Evolutionary conservation across 2,888 invertebrate genomes (phyloP), one percentile per base, ranked within the genome.

Genomic region (Metallyticus violacea): DNA sequence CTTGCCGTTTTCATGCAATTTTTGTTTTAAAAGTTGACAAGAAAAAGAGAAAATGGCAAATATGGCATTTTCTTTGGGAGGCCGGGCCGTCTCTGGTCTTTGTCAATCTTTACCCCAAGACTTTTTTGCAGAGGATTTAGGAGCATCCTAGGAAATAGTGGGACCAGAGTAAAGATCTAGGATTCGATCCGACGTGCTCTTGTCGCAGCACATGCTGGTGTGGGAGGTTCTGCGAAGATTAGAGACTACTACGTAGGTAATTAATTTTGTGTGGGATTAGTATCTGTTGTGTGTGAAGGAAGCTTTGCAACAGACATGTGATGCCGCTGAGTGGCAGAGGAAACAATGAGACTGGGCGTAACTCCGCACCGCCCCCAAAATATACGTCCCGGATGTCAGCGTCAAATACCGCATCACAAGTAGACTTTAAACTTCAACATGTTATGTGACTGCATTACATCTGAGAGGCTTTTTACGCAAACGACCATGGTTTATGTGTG

Each of bases 361-460:
- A 81, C 81, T 26, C 26, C 26, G 15, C 30, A 81, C 81, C 81
- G 81, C 81, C 81, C 29, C 80, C 80, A 80, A 80, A 80, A 80
- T 80, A 29, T 80, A 80, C 80, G 22, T n/a, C 29, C n/a, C 81
- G 62, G 81, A 62, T 62, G 40, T 62, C 40, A 62, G 40, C 15
- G 40, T 40, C 40, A 40, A 40, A 40, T 40, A 40, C 40, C 40
- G 15, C 40, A 62, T 62, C 40, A 62, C 2, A n/a, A n/a, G n/a
- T n/a, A n/a, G n/a, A n/a, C n/a, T n/a, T n/a, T n/a, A n/a, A 62
- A 62, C 40, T 62, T 62, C 40, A 62, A 62, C 40, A 62, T 62
- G 40, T 15, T 62, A 62, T 62, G 40, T 62, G 40, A n/a, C n/a
- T n/a, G n/a, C n/a, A n/a, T n/a, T n/a, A n/a, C n/a, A n/a, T n/a